A percentile compares a stretch with the other conserved stretches of the same genome.
Conservation (phyloP, 2,113 vertebrate genomes). For the Vidua chalybeata region DNA sequence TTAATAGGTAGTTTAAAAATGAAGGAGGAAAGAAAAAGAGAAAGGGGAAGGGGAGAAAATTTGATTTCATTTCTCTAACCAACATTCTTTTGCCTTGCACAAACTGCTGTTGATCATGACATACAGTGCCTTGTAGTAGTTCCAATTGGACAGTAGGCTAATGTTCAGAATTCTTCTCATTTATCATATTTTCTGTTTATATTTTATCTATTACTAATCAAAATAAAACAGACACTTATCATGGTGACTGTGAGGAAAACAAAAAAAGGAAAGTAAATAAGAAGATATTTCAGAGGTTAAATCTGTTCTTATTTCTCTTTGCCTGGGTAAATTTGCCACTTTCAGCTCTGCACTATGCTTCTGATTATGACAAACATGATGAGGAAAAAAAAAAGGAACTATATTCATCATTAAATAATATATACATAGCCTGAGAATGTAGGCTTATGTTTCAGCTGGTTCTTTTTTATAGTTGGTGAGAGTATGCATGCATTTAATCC, state of each 20-base stretch:
- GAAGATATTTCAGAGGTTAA: background rate
- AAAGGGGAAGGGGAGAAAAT: accelerated
- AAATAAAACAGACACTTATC: background rate
- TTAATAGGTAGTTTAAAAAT: background rate
- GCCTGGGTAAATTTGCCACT: background rate
- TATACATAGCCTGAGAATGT: background rate
- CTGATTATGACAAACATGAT: background rate
- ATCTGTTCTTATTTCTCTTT: background rate
- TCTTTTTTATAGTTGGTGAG: background rate
- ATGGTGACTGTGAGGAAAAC: background rate
- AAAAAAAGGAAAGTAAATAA: background rate
- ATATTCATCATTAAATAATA: background rate
- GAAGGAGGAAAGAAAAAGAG: background rate
- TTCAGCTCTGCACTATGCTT: background rate
- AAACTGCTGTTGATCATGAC: background rate
- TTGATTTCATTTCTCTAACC: background rate
- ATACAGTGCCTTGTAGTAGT: background rate
- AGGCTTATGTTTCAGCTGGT: background rate
- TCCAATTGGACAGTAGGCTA: background rate
- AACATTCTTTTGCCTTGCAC: background rate
- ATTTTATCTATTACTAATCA: background rate
- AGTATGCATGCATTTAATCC: background rate
- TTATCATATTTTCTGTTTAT: background rate
- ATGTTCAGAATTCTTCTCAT: background rate
- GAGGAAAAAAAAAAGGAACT: background rate